Conservation (phyloP, 1,140 invertebrate species). For the Aethina tumida region DNA sequence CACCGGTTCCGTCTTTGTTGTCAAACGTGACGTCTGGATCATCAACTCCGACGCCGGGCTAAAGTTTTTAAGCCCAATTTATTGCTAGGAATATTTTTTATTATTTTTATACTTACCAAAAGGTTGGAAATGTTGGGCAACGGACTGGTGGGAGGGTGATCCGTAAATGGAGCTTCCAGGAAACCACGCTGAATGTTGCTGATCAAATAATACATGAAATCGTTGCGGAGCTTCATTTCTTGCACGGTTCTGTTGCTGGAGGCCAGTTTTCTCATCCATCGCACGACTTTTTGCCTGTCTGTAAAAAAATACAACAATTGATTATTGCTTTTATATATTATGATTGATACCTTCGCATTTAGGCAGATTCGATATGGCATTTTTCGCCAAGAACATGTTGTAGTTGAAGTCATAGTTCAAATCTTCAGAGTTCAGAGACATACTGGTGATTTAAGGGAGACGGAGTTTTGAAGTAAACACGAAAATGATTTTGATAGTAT, state of each 20-base stretch:
- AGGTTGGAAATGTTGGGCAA: constrained; percentile 34
- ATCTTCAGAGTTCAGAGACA: constrained; percentile 30
- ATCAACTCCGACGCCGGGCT: constrained; percentile 32
- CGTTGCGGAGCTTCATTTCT: constrained; percentile 41
- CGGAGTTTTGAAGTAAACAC: no score
- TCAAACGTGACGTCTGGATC: no score
- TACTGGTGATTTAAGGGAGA: constrained; percentile 23
- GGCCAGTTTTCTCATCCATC: constrained; percentile 40
- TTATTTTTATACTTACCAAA: constrained; percentile 27
- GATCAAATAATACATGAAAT: constrained; percentile 42
- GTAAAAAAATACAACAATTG: no score
- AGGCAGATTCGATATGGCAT: constrained; percentile 33
- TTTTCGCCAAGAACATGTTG: constrained; percentile 37
- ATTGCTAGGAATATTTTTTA: background rate
- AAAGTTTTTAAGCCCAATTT: constrained; percentile 2
- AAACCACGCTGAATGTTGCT: constrained; percentile 36
- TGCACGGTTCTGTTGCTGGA: constrained; percentile 32
- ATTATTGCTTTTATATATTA: background rate
- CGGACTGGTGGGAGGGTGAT: constrained; percentile 34
- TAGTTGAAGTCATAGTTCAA: constrained; percentile 38
- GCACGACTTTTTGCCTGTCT: constrained; percentile 31
- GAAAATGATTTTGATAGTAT: no score
- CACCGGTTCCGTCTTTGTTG: constrained; percentile 8
- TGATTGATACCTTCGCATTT: constrained; percentile 29
- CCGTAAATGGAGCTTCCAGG: constrained; percentile 36